These are phyloP conservation scores for Labeo calbasu DNA, from an alignment of 2,797 vertebrate genomes.

Conservation along the genomic window DNA sequence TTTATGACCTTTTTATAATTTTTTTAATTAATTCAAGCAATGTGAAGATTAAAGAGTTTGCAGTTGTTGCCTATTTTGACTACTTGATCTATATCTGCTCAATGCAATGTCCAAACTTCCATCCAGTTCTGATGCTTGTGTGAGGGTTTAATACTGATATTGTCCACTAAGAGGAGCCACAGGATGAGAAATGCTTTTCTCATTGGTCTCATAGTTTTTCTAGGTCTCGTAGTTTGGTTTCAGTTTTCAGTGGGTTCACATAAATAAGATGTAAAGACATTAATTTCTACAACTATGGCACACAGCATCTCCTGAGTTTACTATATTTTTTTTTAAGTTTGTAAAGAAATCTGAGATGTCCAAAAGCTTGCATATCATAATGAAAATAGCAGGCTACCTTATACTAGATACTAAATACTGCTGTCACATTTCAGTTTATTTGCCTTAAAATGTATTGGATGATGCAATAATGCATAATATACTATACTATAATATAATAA, in stretches of 20 bases:
- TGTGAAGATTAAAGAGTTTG: too few relatives aligned
- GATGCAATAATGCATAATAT: neutral
- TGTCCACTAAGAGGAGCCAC: conserved; percentile 5
- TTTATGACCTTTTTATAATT: too few relatives aligned
- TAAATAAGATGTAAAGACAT: neutral
- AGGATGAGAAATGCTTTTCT: neutral
- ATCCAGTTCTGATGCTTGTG: too few relatives aligned
- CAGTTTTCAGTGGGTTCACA: neutral
- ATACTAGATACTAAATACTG: neutral
- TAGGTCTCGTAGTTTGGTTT: neutral
- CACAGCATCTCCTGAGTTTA: neutral
- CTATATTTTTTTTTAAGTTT: neutral
- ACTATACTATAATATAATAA: too few relatives aligned
- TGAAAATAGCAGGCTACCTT: neutral
- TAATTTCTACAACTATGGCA: neutral
- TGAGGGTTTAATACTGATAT: neutral
- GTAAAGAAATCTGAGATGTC: neutral
- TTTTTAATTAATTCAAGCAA: too few relatives aligned
- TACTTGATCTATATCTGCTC: too few relatives aligned
- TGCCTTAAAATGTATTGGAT: neutral
- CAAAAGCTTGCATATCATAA: neutral
- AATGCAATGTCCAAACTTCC: too few relatives aligned
- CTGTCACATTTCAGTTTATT: neutral
- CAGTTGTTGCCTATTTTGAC: too few relatives aligned
- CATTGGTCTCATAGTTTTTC: neutral